Evolutionary conservation across 2,797 vertebrate genomes (phyloP), one percentile per base, ranked within the genome.

Genomic region (Melopsittacus undulatus): DNA sequence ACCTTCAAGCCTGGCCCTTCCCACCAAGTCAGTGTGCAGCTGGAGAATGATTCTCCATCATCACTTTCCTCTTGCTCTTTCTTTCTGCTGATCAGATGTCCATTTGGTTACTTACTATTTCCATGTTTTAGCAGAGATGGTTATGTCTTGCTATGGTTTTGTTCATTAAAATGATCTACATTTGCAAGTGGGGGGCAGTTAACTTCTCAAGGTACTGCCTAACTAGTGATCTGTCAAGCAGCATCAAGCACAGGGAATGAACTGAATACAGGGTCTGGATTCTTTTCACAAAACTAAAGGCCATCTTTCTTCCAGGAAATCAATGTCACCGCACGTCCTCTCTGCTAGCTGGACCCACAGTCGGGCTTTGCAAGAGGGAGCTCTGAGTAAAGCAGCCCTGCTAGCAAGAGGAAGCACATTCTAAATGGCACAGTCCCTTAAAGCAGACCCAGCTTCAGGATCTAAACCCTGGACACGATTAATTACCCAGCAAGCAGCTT

Each of bases 401-500:
- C 48, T 93, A 93, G 69, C 72, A 86, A 80, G 86, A 62, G 64
- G 67, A 87, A 80, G 70, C 9, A 10, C 64, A 67, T 59, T 6
- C 36, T 59, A 59, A 91, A 92, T 48, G 61, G 85, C 87, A 76
- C 13, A 75, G 82, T 72, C 69, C 87, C 86, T 96, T 92, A 56
- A 91, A 89, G 81, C 77, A 94, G 78, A 75, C 72, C 40, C 9
- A 75, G 87, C 68, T 92, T 95, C 83, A 62, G 91, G 91, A 97
- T 95, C 89, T 86, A 86, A 93, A 95, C 89, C 46, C 83, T 92
- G 83, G 92, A 74, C 77, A 89, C 94, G 96, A 97, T 95, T 98
- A 97, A 98, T 97, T 97, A 97, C 94, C 90, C 91, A 59, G 94
- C 87, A 61, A 96, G 95, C 51, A 5, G 96, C 97, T 97, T 94